Conservation (phyloP, 1,140 invertebrate genomes). For the Cylas formicarius region DNA sequence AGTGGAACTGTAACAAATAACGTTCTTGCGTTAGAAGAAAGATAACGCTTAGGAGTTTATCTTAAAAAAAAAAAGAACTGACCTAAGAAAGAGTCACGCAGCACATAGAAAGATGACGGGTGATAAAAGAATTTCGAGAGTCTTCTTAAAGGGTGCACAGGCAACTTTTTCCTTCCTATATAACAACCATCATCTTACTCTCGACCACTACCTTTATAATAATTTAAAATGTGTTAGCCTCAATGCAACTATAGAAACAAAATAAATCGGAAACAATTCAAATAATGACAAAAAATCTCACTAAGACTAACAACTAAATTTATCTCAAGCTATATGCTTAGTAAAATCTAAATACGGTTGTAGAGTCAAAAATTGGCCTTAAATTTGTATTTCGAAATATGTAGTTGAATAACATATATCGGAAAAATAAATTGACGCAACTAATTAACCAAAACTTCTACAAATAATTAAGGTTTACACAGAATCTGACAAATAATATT, state of each 20-base stretch:
- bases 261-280: no score
- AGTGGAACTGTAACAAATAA: slow-evolving; percentile 73
- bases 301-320: no score
- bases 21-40: slow-evolving; percentile 8
- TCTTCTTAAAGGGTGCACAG: slow-evolving; percentile 60
- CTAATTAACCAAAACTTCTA: no score
- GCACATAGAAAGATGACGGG: slow-evolving; percentile 63
- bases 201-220: slow-evolving; percentile 1
- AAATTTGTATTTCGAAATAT: no score
- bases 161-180: slow-evolving; percentile 51
- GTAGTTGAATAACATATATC: no score
- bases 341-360: no score
- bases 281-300: no score
- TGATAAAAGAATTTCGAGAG: slow-evolving; percentile 58
- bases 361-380: no score
- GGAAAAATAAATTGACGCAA: no score
- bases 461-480: no score
- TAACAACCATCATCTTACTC: slow-evolving; percentile 45
- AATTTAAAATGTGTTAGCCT: neutral
- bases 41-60: slow-evolving; percentile 14
- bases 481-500: no score
- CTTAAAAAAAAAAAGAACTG: slow-evolving; percentile 36
- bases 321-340: no score
- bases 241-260: neutral
- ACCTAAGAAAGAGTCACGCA: slow-evolving; percentile 47